These are phyloP conservation scores for Bubo scandiacus DNA, from an alignment of 2,113 vertebrate species.

Conservation along the genomic window DNA sequence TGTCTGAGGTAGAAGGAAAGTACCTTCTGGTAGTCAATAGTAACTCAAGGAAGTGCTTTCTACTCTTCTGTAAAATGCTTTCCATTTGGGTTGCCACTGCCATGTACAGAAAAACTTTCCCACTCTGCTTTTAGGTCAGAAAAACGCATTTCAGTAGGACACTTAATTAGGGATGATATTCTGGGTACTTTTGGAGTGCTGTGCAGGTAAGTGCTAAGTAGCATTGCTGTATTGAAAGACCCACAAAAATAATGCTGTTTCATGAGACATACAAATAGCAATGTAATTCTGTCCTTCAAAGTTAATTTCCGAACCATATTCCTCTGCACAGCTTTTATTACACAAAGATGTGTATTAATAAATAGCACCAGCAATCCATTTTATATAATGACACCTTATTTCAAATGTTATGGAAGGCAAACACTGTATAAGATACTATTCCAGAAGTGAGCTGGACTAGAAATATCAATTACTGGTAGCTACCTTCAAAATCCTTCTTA, in stretches of 20 bases:
- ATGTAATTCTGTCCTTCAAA: constrained; percentile 25
- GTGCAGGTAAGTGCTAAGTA: neutral
- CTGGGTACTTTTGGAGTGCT: neutral
- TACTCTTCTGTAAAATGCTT: neutral
- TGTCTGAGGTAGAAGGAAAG: neutral
- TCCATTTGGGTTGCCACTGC: neutral
- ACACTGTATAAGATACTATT: neutral
- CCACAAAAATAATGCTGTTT: neutral
- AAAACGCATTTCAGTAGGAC: neutral
- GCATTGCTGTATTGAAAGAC: neutral
- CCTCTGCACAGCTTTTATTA: constrained; percentile 43
- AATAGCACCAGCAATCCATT: neutral
- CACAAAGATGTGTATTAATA: constrained; percentile 7
- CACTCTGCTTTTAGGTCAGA: neutral
- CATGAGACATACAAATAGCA: constrained; percentile 1
- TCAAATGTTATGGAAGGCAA: constrained; percentile 5
- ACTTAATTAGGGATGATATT: constrained; percentile 18
- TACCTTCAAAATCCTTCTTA: constrained; percentile 27
- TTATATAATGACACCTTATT: constrained; percentile 22
- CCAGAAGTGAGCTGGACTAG: constrained; percentile 6
- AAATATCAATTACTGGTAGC: constrained; percentile 16
- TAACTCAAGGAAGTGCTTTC: neutral
- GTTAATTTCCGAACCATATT: constrained; percentile 44
- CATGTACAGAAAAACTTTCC: neutral
- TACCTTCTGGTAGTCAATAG: neutral